Base-by-base conservation (phyloP, 2,797 vertebrate species). In the Anabas testudineus region DNA sequence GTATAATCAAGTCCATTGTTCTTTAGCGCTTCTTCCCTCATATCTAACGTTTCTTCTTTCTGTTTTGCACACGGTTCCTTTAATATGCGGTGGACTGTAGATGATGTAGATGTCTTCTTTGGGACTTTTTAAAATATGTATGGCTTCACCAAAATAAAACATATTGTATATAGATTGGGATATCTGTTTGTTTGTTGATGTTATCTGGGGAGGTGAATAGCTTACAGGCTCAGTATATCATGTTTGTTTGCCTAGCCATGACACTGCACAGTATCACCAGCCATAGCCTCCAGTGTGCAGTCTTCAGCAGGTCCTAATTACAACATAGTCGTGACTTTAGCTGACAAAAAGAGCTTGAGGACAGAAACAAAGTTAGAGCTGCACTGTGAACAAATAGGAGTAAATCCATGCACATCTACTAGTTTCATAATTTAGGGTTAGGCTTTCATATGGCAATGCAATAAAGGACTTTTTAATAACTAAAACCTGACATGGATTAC, bases 181-280 rank as follows among this genome's bases (percentile, higher is more conserved):
- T 59, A 58, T 76, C 57, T 76, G 55, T 81, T 85, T 82, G 45
- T 82, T 63, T 66, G 55, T 69, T 55, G 81, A 86, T 87, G 67
- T 64, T 61, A 84, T 90, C 79, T 80, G 5, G 36, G n/a, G 26
- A 74, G 64, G 52, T 55, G 64, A 47, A 84, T 83, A 85, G 73
- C 59, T 74, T 79, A 67, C 79, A 84, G 83, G 59, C 61, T 12
- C 8, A 0, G 47, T 37, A 34, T 8, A 60, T 80, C 68, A 52
- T 62, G 71, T 75, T 80, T 74, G 60, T 73, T 65, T 68, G 37
- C 56, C 5, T 24, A 7, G 42, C 49, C 9, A 24, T 34, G 43
- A 56, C 26, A 59, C 22, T 51, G 22, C 26, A 21, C 43, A 46
- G 46, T 8, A 61, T 63, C 45, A 53, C 41, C 28, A 43, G 34